Base-by-base conservation (phyloP, 2,113 vertebrate genomes). In the Cichladusa arquata region DNA sequence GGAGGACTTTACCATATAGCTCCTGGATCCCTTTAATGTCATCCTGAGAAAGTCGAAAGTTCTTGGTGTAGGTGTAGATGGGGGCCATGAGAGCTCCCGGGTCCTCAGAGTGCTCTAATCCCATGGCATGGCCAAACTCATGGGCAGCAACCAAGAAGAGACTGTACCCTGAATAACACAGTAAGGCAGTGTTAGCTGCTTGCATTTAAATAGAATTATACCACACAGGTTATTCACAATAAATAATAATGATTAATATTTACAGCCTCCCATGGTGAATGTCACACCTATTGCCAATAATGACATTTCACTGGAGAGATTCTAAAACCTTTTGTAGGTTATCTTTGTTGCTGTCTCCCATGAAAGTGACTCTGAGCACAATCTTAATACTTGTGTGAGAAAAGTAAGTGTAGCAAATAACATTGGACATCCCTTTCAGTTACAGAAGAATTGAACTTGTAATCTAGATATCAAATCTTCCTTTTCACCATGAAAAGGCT, bases 111-210 rank as follows among this genome's bases (percentile, higher is more conserved):
- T 99, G 99, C 93, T 99, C 99, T 86, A 99, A 94, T 38, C 99
- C 99, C 97, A 99, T 98, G 2, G 99, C 99, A 12, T 99, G 99
- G 81, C 99, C 99, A 92, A 99, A 99, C 81, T 99, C 99, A 65
- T 99, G 99, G 87, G 99, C 99, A 45, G 99, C 99, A 95, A 99
- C 99, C 83, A 99, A 96, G 98, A 99, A 99, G 82, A 99, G 97
- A 96, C 99, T 99, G 97, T 99, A 99, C 40, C 99, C 99, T 99
- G 94, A 47, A 65, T 5, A 83, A 84, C 33, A 71, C 11, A n/a
- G 64, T 6, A n/a, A 83, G 36, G 7, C 5, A 64, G 12, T 7
- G 33, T 86, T 72, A 92, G 74, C 42, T 33, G 11, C 20, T 67
- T 81, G 36, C 9, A 15, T 44, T 36, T 36, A 23, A 65, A 57